phyloP scores from a whole-genome alignment of 2,797 vertebrate species.

The Trachurus trachurus region DNA sequence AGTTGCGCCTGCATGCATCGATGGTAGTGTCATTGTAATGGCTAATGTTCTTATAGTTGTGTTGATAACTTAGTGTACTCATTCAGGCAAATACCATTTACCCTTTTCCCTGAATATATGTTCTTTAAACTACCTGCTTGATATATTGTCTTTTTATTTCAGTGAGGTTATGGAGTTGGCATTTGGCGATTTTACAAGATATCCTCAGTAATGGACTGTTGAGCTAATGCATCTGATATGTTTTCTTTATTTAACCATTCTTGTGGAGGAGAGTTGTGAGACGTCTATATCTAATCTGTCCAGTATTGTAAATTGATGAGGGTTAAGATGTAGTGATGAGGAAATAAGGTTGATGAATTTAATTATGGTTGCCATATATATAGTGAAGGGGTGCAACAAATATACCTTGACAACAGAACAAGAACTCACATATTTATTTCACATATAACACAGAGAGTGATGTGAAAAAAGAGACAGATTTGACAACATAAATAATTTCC shows the following conservation, averaged over 20 bases:
- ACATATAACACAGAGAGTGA: neutral
- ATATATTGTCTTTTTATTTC: too few relatives aligned
- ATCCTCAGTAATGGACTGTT: neutral
- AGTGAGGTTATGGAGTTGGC: too few relatives aligned
- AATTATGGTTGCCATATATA: neutral
- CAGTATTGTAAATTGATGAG: neutral
- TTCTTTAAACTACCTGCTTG: neutral
- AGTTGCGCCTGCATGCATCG: neutral
- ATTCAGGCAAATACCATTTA: too few relatives aligned
- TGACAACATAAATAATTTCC: neutral
- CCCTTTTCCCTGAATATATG: neutral
- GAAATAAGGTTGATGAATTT: slow-evolving; percentile 1
- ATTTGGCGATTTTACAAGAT: too few relatives aligned
- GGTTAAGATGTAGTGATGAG: neutral
- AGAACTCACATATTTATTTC: neutral
- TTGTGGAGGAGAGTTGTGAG: neutral
- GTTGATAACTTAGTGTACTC: neutral
- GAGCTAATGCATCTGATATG: neutral
- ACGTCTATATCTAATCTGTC: neutral
- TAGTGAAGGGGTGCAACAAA: neutral
- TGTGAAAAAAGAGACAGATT: neutral
- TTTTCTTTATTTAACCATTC: neutral
- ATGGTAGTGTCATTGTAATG: neutral
- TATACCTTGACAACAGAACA: neutral
- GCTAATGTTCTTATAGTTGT: neutral